Base-by-base conservation (phyloP, 1,140 invertebrate genomes). In the Subanguina moxae region DNA sequence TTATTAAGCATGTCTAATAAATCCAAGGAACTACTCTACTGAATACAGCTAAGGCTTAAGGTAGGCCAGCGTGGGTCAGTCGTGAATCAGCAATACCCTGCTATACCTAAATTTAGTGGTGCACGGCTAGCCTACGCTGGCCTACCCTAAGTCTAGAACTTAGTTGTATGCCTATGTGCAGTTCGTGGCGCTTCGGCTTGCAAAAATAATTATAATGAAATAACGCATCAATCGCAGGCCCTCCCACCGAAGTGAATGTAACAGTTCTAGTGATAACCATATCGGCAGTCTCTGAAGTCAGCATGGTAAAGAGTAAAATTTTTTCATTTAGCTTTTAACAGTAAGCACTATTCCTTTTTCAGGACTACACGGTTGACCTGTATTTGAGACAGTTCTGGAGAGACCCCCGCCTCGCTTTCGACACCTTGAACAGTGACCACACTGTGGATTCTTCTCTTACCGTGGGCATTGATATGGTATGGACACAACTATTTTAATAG, bases 361-460 rank as follows among this genome's bases (percentile, higher is more conserved):
- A 95, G 93, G 93, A 97, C 87, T 97, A 95, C 86, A 96, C 93
- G 69, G 86, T 95, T 87, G 94, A 97, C 87, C 93, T 97, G 87
- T 96, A 96, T 88, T 94, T 97, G 86, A 90, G 94, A 83, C 94
- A 96, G 87, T 92, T 92, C 86, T 97, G 94, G 94, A 92, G 89
- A 82, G 94, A 97, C 85, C 90, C 91, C 71, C 87, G 93, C 80
- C 87, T 96, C 82, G 90, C 89, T 70, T 95, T 93, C 86, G 89
- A 89, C 84, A 90, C 30, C 23, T 45, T 76, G 45, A 62, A 57
- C 28, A 62, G 65, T 7, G 62, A 77, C 32, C 42, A 78, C 19
- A 42, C 68, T 19, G 68, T 69, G 9, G 58, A 61, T 19, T 57
- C 43, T 19, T 68, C 68, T 43, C 86, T 90, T 75, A 91, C 80